Conservation (phyloP, 2,113 vertebrate species). For the Laterallus jamaicensis region DNA sequence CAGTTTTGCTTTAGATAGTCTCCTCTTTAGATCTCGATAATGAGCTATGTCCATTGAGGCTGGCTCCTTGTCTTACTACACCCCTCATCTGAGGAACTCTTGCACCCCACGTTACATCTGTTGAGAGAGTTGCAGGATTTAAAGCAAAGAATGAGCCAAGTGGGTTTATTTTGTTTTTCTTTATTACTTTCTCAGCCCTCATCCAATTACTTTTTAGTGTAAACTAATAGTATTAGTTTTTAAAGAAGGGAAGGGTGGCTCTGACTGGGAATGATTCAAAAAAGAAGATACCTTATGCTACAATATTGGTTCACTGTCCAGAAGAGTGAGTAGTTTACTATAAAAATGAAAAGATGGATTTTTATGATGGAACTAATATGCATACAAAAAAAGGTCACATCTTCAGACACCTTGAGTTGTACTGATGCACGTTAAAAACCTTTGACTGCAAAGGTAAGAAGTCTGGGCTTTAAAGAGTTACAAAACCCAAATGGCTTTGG, state of each 20-base stretch:
- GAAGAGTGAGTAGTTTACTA: not conserved
- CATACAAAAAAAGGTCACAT: not conserved
- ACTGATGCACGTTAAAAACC: not conserved
- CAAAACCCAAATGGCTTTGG: not conserved
- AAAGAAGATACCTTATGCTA: not conserved
- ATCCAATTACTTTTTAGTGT: accelerated
- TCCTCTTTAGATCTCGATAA: not conserved
- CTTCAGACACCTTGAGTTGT: not conserved
- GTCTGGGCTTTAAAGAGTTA: not conserved
- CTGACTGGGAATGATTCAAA: not conserved
- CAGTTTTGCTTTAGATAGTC: constrained; percentile 14
- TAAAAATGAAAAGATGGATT: not conserved
- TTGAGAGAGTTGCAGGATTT: not conserved
- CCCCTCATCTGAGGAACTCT: constrained; percentile 15
- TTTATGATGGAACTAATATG: not conserved
- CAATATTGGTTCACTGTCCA: not conserved
- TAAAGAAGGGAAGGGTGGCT: not conserved
- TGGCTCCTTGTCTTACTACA: not conserved
- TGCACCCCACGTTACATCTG: constrained; percentile 26
- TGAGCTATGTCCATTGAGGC: constrained; percentile 30
- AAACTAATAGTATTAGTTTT: not conserved
- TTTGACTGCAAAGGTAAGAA: not conserved
- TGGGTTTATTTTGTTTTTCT: not conserved
- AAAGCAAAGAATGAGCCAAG: not conserved
- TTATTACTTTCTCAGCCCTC: not conserved